Evolutionary conservation across 2,113 vertebrate species (phyloP), one percentile per base, ranked within the genome.

Genomic region (Rhynchopsitta pachyrhyncha): DNA sequence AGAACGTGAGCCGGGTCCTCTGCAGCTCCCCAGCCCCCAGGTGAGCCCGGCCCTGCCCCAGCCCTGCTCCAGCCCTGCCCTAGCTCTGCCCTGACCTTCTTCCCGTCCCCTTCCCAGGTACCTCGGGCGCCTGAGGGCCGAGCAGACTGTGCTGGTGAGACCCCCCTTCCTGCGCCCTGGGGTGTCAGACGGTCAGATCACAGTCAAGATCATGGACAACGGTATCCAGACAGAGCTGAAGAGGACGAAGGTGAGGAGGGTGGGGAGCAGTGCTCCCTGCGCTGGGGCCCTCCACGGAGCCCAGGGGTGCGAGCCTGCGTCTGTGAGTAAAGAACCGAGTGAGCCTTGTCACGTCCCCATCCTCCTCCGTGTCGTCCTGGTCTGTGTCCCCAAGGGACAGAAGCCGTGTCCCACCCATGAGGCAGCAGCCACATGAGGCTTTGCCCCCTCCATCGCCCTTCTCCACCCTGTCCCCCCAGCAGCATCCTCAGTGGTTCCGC

Each of bases 21-120:
- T 99, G 99, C 95, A 99, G 99, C 93, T 99, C 99, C 39, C 99
- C 98, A 6, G 99, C 99, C 7, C 99, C 99, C 85, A 99, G 99
- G 99, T 99, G 94, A 67, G 73, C 46, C 31, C 13, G 0, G 60
- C 42, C 41, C 35, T 13, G 17, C 4, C 0, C 25, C 31, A 4
- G 1, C 18, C 2, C 29, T n/a, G 55, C n/a, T 9, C 4, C 7
- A 2, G n/a, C n/a, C 59, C 29, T 11, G 6, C 7, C 1, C 25
- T 27, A 3, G 3, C 20, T 9, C 2, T 78, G 31, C 63, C 18
- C 0, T 87, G 50, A 93, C 68, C 41, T 17, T 22, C 66, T 33
- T 49, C 29, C 31, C 1, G 0, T 35, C 39, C 10, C 18, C 11
- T 83, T 31, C 57, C 4, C 17, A 99, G 99, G 96, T 99, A 99